Conservation (phyloP, 2,797 vertebrate species). For the Pseudochaenichthys georgianus region DNA sequence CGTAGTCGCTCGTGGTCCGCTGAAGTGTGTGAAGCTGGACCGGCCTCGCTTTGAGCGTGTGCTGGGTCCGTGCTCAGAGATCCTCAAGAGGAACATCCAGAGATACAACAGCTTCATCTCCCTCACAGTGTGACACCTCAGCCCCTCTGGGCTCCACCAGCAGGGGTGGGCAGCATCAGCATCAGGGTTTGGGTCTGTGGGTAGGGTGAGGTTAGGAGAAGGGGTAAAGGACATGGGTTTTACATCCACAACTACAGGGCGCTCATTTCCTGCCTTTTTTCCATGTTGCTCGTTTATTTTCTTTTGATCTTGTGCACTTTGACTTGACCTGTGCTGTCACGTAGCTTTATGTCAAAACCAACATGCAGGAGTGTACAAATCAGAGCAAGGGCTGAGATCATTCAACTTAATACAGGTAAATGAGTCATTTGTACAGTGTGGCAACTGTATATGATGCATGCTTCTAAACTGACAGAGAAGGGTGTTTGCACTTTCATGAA, state of each 20-base stretch:
- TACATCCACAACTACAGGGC: conserved; percentile 49
- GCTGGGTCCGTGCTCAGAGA: conserved; percentile 95
- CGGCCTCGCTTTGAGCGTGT: conserved; percentile 95
- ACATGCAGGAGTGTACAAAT: conserved; percentile 55
- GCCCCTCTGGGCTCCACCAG: conserved; percentile 58
- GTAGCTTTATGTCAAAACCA: conserved; percentile 84
- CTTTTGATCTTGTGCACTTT: conserved; percentile 83
- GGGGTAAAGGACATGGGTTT: conserved; percentile 52
- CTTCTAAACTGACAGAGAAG: conserved; percentile 52
- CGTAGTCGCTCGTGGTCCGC: conserved; percentile 93
- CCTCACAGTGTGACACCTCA: conserved; percentile 89
- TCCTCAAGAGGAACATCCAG: conserved; percentile 98
- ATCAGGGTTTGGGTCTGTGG: conserved; percentile 61
- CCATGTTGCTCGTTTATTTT: conserved; percentile 51
- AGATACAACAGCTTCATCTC: conserved; percentile 99
- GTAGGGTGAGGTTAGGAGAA: conserved; percentile 50
- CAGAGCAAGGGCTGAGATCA: conserved; percentile 19
- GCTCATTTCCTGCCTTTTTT: conserved; percentile 65
- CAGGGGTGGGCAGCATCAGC: conserved; percentile 68
- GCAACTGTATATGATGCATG: conserved; percentile 72
- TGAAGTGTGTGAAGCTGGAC: conserved; percentile 97
- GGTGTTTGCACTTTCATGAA: conserved; percentile 70
- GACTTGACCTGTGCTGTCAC: conserved; percentile 83
- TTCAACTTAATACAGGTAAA: conserved; percentile 40
- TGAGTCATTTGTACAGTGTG: conserved; percentile 41